Percentiles rank a stretch among this genome's conserved stretches.
Evolutionary conservation across 1,140 invertebrate species (phyloP).

Genomic region (Sminthurinus signatus): DNA sequence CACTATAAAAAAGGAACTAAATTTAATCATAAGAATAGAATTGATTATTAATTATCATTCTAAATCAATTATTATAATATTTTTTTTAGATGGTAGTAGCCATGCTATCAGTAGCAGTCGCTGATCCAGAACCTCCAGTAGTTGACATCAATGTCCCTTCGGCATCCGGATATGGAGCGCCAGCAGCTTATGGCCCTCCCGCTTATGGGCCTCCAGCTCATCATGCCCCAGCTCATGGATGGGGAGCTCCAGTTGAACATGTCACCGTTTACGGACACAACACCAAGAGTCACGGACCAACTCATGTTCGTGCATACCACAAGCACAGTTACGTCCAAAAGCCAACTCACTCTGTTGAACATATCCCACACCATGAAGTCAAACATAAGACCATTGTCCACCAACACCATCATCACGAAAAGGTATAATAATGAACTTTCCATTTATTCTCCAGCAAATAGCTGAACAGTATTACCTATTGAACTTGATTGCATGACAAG

Average conservation of each 20-base stretch:
- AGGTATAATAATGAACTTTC: too few species aligned
- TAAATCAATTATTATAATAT: background rate
- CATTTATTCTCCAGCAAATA: too few species aligned
- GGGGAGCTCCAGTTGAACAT: constrained; percentile 5
- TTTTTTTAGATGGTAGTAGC: constrained; percentile 6
- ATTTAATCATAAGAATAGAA: too few species aligned
- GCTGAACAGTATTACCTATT: too few species aligned
- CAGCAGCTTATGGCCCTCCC: background rate
- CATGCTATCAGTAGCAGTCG: background rate
- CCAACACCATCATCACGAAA: constrained; percentile 18
- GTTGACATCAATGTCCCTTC: constrained; percentile 3
- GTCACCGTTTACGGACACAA: background rate
- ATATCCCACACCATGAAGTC: background rate
- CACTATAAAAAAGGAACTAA: too few species aligned
- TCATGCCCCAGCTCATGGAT: background rate
- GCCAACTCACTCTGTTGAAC: constrained; percentile 4
- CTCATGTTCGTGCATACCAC: constrained; percentile 11
- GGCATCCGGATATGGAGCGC: background rate
- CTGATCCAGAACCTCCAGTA: constrained; percentile 11
- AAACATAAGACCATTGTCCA: constrained; percentile 11
- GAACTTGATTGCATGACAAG: too few species aligned
- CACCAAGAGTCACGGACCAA: constrained; percentile 10
- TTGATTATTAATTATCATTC: too few species aligned
- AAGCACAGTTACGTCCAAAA: background rate
- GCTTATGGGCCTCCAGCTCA: constrained; percentile 1